Evolutionary conservation across 2,888 invertebrate species (phyloP).

Genomic region (Latrodectus elegans): DNA sequence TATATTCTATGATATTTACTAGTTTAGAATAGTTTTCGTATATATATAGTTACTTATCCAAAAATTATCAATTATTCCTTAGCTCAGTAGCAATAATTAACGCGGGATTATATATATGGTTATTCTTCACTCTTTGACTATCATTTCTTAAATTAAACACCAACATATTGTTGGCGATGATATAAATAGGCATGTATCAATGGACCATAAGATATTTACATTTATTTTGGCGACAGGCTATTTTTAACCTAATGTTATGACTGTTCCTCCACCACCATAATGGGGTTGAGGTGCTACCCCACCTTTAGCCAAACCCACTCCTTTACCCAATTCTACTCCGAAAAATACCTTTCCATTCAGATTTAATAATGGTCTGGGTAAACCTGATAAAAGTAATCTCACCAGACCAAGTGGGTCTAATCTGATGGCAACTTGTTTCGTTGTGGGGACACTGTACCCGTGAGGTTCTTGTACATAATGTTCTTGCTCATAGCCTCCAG

Average conservation of each 20-base stretch:
- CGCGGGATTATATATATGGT: not conserved
- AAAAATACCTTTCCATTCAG: slow-evolving; percentile 62
- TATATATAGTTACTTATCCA: too few species aligned
- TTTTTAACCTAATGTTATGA: slow-evolving; percentile 38
- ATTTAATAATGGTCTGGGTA: slow-evolving; percentile 53
- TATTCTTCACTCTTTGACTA: not conserved
- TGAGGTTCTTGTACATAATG: slow-evolving; percentile 6
- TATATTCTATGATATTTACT: too few species aligned
- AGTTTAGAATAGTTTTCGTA: too few species aligned
- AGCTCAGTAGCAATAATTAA: too few species aligned
- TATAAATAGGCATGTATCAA: too few species aligned
- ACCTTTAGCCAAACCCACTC: slow-evolving; percentile 21
- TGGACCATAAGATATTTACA: too few species aligned
- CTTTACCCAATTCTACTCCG: slow-evolving; percentile 57
- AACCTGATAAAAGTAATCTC: slow-evolving; percentile 26
- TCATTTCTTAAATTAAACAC: too few species aligned
- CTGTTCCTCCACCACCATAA: slow-evolving; percentile 29
- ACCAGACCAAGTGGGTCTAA: slow-evolving; percentile 49
- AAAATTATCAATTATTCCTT: too few species aligned
- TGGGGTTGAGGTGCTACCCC: not conserved
- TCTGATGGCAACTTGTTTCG: slow-evolving; percentile 39
- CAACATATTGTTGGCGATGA: too few species aligned
- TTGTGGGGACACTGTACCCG: not conserved
- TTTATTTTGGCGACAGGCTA: not conserved
- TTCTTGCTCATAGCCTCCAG: slow-evolving; percentile 10